Conservation (phyloP, 2,888 invertebrate species). For the Nymphalis urticae region DNA sequence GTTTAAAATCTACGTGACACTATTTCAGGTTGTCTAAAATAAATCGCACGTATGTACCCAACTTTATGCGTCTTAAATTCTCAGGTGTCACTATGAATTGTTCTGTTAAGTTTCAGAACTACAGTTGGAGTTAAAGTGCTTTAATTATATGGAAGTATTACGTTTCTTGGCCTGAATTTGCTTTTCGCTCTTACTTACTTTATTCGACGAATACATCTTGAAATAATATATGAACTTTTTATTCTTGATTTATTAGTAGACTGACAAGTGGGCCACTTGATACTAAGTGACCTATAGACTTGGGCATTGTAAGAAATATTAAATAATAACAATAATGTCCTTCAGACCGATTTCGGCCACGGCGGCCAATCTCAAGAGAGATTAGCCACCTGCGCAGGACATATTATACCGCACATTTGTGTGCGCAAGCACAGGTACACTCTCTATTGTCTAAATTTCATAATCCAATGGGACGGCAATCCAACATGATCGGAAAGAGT, state of each 20-base stretch:
- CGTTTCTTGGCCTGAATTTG: slow-evolving; percentile 22
- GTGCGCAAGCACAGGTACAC: too few relatives aligned
- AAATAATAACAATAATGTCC: too few relatives aligned
- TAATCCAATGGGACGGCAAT: too few relatives aligned
- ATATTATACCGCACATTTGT: too few relatives aligned
- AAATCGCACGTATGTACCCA: slow-evolving; percentile 1
- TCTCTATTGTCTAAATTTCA: too few relatives aligned
- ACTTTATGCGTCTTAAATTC: slow-evolving; percentile 12
- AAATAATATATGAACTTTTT: background rate
- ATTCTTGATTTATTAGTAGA: background rate
- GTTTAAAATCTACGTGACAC: background rate
- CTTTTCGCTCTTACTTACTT: slow-evolving; percentile 2
- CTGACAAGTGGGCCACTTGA: too few relatives aligned
- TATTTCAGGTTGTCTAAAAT: background rate
- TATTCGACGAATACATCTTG: background rate
- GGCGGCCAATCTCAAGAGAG: too few relatives aligned
- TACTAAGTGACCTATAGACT: too few relatives aligned
- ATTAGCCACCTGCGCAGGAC: too few relatives aligned
- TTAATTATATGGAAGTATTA: slow-evolving; percentile 28
- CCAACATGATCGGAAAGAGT: too few relatives aligned
- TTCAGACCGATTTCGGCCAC: too few relatives aligned
- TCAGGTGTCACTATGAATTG: slow-evolving; percentile 33
- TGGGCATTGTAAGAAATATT: too few relatives aligned
- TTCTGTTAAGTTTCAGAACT: slow-evolving; percentile 29
- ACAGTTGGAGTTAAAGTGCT: slow-evolving; percentile 33